These are phyloP conservation scores for Gambusia yucatana DNA, from an alignment of 2,797 vertebrate species.

Conservation along the genomic window DNA sequence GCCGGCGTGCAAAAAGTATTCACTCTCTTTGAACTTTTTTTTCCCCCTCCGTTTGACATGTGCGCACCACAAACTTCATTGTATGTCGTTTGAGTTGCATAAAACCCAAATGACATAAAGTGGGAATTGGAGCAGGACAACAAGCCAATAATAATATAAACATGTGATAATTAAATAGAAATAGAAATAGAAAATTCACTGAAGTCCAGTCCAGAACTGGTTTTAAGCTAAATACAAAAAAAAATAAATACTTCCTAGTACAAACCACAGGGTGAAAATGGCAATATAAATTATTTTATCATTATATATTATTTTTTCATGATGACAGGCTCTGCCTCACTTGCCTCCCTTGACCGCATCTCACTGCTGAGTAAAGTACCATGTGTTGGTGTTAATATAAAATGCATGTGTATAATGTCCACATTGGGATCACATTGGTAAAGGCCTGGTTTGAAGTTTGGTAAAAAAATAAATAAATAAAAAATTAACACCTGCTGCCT, in stretches of 20 bases:
- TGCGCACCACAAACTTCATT: background rate
- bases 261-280: too few species aligned
- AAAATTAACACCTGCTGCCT: background rate
- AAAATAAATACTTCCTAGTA: too few species aligned
- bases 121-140: too few species aligned
- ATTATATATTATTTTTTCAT: too few species aligned
- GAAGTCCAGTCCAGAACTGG: too few species aligned
- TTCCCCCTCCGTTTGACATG: background rate
- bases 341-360: too few species aligned
- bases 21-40: background rate
- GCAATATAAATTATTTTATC: too few species aligned
- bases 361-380: background rate
- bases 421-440: background rate
- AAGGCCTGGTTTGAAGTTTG: background rate
- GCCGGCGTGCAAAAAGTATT: conserved; percentile 1
- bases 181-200: too few species aligned
- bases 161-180: too few species aligned
- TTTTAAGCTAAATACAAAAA: too few species aligned
- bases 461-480: background rate
- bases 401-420: background rate
- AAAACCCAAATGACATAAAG: background rate
- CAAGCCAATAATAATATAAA: too few species aligned
- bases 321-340: too few species aligned
- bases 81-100: background rate
- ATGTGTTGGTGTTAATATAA: background rate